Base-by-base conservation (phyloP, 2,888 invertebrate genomes). In the Chrysotoxum bicinctum region DNA sequence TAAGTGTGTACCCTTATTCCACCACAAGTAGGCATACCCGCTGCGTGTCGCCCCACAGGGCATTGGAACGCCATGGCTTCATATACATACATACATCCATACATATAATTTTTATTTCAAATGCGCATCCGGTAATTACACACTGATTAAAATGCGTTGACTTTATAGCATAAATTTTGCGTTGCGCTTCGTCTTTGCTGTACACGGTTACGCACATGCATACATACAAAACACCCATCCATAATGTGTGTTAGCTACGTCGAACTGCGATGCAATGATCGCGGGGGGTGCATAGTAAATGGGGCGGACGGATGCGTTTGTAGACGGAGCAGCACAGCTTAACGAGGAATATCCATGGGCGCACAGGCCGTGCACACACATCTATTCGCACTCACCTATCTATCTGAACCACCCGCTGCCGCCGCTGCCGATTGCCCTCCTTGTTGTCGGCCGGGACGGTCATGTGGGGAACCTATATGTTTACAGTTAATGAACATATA, bases 81-180 rank as follows among this genome's bases (percentile, higher is more conserved):
- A 50, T 21, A 35, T 32, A 40, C 40, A 45, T 45, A 14, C n/a
- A 32, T 43, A 43, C 3, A 3, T 16, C 3, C 10, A 23, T 23
- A 10, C 0, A 16, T 56, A 37, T 62, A 72, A 52, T 69, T 82
- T 69, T 21, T 12, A 66, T 79, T 69, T 60, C 21, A 19, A 76
- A 62, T 78, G 72, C 84, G 91, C 91, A 90, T 90, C 90, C 91
- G 91, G 91, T 91, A 91, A 91, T 91, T 91, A 91, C 90, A 90
- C 90, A 90, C 91, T 91, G 91, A 90, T 91, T 91, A 91, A 91
- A 90, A 91, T 90, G 91, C 89, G 89, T 89, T 88, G 89, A 89
- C 88, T 89, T 89, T 87, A 74, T 88, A 88, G 87, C 88, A 87
- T 83, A 87, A 86, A 87, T 87, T 79, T 76, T 73, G 78, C 80